Conservation (phyloP, 2,888 invertebrate genomes). For the Periphyllus acericola region DNA sequence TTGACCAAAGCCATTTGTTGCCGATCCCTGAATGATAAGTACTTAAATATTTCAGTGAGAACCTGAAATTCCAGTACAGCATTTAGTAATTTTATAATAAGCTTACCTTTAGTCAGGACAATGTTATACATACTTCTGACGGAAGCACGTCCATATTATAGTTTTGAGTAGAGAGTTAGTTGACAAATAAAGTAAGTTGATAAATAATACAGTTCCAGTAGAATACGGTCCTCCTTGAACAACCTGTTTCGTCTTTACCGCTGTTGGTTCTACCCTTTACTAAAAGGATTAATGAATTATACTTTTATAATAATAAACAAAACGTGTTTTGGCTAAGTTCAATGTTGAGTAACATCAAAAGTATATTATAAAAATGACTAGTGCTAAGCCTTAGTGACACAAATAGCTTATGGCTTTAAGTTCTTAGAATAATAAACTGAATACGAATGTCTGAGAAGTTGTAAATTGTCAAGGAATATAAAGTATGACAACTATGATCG, state of each 20-base stretch:
- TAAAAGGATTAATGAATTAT: too few relatives aligned
- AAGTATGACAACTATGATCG: too few relatives aligned
- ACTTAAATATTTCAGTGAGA: slow-evolving; percentile 12
- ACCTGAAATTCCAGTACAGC: background rate
- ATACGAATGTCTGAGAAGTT: too few relatives aligned
- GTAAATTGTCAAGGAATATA: too few relatives aligned
- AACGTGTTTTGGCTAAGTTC: background rate
- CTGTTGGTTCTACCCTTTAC: too few relatives aligned
- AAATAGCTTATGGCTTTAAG: background rate
- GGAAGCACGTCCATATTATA: background rate
- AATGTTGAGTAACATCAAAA: background rate
- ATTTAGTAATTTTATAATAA: background rate
- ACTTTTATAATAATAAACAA: background rate
- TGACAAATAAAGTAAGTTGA: too few relatives aligned
- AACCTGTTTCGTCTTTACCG: too few relatives aligned
- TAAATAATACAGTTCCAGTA: background rate
- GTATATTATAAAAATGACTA: background rate
- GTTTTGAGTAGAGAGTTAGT: background rate
- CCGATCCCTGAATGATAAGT: background rate
- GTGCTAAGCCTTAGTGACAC: background rate
- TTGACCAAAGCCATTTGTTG: slow-evolving; percentile 11
- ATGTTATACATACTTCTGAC: background rate
- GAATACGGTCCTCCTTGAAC: too few relatives aligned
- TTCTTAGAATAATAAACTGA: too few relatives aligned
- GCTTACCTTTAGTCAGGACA: background rate